These are phyloP conservation scores for Holcopasites calliopsidis DNA, from an alignment of 1,140 invertebrate species.

Conservation along the genomic window DNA sequence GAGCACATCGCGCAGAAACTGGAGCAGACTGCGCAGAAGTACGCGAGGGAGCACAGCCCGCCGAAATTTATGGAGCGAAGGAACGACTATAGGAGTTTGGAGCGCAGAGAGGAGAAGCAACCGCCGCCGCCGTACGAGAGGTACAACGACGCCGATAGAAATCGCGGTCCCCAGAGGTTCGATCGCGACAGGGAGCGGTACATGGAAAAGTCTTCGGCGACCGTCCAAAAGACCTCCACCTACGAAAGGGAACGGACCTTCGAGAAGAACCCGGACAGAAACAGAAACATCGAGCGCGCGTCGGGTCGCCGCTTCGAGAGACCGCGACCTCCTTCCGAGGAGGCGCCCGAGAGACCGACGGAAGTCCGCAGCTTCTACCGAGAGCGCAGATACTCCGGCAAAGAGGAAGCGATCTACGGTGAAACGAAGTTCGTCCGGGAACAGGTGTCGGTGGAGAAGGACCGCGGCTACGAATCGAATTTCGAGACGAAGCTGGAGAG, in stretches of 20 bases:
- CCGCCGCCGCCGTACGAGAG: conserved; percentile 20
- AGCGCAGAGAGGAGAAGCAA: conserved; percentile 58
- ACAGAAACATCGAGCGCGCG: conserved; percentile 61
- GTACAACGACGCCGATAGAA: conserved; percentile 39
- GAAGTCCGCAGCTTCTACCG: conserved; percentile 49
- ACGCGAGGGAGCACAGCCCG: conserved; percentile 76
- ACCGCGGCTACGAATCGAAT: conserved; percentile 78
- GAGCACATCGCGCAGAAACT: conserved; percentile 78
- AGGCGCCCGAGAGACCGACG: conserved; percentile 75
- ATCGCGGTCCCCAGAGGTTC: conserved; percentile 13
- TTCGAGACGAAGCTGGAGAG: conserved; percentile 78
- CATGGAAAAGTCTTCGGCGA: conserved; percentile 61
- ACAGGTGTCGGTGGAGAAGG: conserved; percentile 68
- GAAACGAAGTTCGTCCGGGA: conserved; percentile 64
- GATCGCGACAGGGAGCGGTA: conserved; percentile 67
- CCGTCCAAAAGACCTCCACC: conserved; percentile 59
- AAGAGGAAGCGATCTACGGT: conserved; percentile 75
- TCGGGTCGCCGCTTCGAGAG: conserved; percentile 72
- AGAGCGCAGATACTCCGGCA: conserved; percentile 73
- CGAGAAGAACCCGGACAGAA: conserved; percentile 71
- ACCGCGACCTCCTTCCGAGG: conserved; percentile 74
- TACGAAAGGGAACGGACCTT: conserved; percentile 68
- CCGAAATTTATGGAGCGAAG: conserved; percentile 73
- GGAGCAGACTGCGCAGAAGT: conserved; percentile 78
- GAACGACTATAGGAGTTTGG: conserved; percentile 68